Conservation (phyloP, 2,888 invertebrate genomes). For the Mamestra brassicae region DNA sequence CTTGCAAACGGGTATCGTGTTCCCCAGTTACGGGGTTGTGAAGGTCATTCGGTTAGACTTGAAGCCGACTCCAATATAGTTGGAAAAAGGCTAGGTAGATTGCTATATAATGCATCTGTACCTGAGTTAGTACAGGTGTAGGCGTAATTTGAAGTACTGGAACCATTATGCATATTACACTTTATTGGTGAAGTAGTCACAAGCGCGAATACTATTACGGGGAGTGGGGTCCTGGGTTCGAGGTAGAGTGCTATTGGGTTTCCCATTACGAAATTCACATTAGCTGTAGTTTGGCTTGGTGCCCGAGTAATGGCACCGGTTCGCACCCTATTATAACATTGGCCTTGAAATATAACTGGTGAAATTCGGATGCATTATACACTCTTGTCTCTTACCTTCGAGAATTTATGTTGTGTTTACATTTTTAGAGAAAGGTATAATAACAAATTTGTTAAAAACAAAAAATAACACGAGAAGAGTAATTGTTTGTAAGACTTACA, state of each 20-base stretch:
- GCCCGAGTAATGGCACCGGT: neutral
- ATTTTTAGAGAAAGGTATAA: neutral
- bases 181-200: neutral
- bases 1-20: no score
- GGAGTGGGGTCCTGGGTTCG: slow-evolving; percentile 2
- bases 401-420: neutral
- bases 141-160: neutral
- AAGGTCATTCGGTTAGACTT: no score
- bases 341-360: neutral
- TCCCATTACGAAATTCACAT: slow-evolving; percentile 16
- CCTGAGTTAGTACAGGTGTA: neutral
- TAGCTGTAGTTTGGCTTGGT: slow-evolving; percentile 10
- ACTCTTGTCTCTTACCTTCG: neutral
- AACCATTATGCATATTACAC: neutral
- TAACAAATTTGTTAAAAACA: no score
- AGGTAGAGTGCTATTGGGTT: slow-evolving; percentile 19
- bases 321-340: neutral
- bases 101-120: neutral
- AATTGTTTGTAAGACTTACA: no score
- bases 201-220: neutral
- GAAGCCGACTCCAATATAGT: neutral
- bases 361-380: neutral
- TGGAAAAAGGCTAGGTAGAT: no score
- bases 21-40: no score
- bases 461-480: no score